phyloP scores from a whole-genome alignment of 2,888 invertebrate species.

The Athripsodes cinereus region DNA sequence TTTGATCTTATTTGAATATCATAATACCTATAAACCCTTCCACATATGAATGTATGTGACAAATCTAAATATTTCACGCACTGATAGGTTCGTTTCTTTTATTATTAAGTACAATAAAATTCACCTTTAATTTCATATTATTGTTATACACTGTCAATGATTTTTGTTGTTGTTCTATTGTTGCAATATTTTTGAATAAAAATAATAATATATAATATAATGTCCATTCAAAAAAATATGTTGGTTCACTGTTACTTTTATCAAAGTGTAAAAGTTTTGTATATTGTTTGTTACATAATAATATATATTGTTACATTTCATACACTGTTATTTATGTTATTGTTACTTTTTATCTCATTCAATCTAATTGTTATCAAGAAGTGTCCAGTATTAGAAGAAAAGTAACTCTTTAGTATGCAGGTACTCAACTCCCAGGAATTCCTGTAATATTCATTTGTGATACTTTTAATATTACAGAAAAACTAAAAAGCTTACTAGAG shows the following conservation, averaged over 20 bases:
- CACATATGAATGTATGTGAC: slow-evolving; percentile 9
- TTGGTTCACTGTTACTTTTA: background rate
- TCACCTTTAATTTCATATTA: slow-evolving; percentile 23
- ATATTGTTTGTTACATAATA: too few relatives aligned
- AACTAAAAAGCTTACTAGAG: too few relatives aligned
- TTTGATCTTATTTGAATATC: slow-evolving; percentile 12
- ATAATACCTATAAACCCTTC: slow-evolving; percentile 11
- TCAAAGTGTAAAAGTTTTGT: background rate
- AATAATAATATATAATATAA: too few relatives aligned
- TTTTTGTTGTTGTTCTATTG: slow-evolving; percentile 15
- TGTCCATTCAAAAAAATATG: background rate
- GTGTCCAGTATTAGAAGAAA: too few relatives aligned
- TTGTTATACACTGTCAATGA: slow-evolving; percentile 21
- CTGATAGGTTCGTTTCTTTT: slow-evolving; percentile 23
- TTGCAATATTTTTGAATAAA: slow-evolving; percentile 12
- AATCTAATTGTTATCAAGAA: background rate
- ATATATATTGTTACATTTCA: background rate
- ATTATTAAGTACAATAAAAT: too few relatives aligned
- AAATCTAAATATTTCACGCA: slow-evolving; percentile 27
- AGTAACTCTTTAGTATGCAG: too few relatives aligned
- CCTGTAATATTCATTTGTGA: too few relatives aligned
- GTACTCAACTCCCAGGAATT: too few relatives aligned
- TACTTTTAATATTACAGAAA: too few relatives aligned
- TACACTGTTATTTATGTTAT: background rate
- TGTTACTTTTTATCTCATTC: background rate